Conservation (phyloP, 2,888 invertebrate genomes). For the Acanthosepion esculentum region DNA sequence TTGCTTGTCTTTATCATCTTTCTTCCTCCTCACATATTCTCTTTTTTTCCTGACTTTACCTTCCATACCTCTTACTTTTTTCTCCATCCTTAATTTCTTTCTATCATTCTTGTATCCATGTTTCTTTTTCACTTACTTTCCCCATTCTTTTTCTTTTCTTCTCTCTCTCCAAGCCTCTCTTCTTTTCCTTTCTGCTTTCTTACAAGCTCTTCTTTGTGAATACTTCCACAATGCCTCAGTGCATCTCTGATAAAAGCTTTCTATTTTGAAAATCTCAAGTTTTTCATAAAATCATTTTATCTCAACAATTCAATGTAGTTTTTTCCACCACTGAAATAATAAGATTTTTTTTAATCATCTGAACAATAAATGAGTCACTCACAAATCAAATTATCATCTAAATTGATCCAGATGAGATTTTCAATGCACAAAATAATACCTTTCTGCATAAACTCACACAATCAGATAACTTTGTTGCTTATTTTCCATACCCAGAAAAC, state of each 20-base stretch:
- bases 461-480: not conserved
- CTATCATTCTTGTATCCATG: not conserved
- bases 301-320: constrained; percentile 22
- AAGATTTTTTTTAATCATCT: constrained; percentile 8
- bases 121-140: not conserved
- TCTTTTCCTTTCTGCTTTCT: not conserved
- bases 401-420: constrained; percentile 23
- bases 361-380: not conserved
- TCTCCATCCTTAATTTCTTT: not conserved
- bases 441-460: not conserved
- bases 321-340: constrained; percentile 21
- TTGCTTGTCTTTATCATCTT: not conserved
- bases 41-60: too few relatives aligned
- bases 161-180: not conserved
- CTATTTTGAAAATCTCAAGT: not conserved
- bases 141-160: not conserved
- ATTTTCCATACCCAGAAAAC: constrained; percentile 16
- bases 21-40: not conserved
- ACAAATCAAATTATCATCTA: not conserved
- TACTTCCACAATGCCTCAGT: not conserved
- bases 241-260: not conserved
- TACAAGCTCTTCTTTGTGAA: not conserved
- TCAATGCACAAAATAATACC: constrained; percentile 18
- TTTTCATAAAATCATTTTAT: constrained; percentile 23
- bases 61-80: not conserved